Base-by-base conservation (phyloP, 2,888 invertebrate genomes). In the Synergus laeviventris region DNA sequence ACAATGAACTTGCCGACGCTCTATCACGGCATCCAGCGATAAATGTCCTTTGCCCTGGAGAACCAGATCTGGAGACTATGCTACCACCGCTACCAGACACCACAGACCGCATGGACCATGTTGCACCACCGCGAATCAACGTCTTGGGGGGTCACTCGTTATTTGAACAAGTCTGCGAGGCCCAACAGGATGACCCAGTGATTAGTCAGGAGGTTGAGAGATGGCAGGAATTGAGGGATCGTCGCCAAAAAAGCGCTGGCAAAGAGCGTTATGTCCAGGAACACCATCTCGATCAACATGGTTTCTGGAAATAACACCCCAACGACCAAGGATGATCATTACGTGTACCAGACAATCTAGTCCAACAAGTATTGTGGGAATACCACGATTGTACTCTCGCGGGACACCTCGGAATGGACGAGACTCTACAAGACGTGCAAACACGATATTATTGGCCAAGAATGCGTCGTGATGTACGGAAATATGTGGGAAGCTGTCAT, bases 1-100 rank as follows among this genome's bases (percentile, higher is more conserved):
- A 76, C 1, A 77, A 77, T 11, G 36, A 74, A 11, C 24, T 79
- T 0, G 54, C 77, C 0, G 76, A 76, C 4, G 75, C 76, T 0
- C 49, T 79, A 2, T 76, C 76, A 1, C 59, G 76, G 3, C 16
- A 76, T 21, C 78, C 74, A 36, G 61, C 56, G 18, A 7, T 9
- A 8, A 18, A 54, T 2, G 54, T 18, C 0, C 54, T 18, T 0
- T 18, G 2, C 2, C 18, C 18, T 2, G 54, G 54, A 1, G 18
- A 54, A 11, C 54, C 18, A 18, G 54, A 54, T 9, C 11, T 54
- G 54, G 18, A 54, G 11, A 1, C 9, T 1, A 54, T 18, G 54
- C 4, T 54, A 8, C 18, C 54, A 5, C 54, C 54, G 0, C 54
- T 54, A 5, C 54, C 18, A 2, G 18, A 54, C 1, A n/a, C n/a